Base-by-base conservation (phyloP, 2,113 vertebrate genomes). In the Girardinichthys multiradiatus region DNA sequence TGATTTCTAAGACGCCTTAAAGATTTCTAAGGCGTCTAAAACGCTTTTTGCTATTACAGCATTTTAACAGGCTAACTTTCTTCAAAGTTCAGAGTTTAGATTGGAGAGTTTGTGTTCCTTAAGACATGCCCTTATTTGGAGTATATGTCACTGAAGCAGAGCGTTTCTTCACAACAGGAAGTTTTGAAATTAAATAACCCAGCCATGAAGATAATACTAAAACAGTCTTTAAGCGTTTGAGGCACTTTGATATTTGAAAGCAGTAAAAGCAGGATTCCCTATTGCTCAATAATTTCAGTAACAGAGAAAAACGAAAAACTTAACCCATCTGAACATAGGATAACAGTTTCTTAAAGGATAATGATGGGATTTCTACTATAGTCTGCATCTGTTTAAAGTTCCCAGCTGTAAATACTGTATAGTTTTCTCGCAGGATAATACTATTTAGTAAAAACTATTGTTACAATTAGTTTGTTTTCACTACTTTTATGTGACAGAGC, bases 221-320 rank as follows among this genome's bases (percentile, higher is more conserved):
- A 90, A 91, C 87, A 91, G 88, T 88, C 90, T 86, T 88, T 76
- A 76, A 84, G 87, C 70, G 63, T 88, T 76, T 83, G 58, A 93
- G 92, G 92, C 92, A 93, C 92, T 91, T 93, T 81, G 74, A 84
- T 70, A 60, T 80, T 61, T 82, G 64, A 86, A 74, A 76, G 83
- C 70, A 66, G 60, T 81, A 79, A 87, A 87, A 84, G 89, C 84
- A 85, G 79, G 79, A 82, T 85, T 74, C 86, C 70, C 77, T 71
- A 62, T 81, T 86, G 81, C 51, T 72, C 28, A 80, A 27, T 59
- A 66, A 30, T 75, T 74, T 74, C 66, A 65, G 57, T 81, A 81
- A 72, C 68, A 64, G 71, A 82, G 45, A 70, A 35, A 82, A 45
- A 83, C 79, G 59, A 35, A 77, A 75, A 74, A 27, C 4, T 30